phyloP scores from a whole-genome alignment of 2,113 vertebrate genomes.

The Oryzias curvinotus region DNA sequence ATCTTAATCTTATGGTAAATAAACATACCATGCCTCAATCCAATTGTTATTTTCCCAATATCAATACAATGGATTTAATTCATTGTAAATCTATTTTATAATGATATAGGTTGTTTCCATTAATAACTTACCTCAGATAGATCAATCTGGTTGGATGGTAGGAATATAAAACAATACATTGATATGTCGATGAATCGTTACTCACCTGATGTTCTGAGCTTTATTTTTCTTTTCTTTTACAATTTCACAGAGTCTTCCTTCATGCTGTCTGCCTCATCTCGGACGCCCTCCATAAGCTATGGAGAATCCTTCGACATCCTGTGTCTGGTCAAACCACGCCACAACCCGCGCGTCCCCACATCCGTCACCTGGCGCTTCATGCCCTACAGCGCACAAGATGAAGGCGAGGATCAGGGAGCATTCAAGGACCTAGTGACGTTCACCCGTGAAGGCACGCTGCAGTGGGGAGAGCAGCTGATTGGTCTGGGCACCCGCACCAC shows the following conservation, averaged over 20 bases:
- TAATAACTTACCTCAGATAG: no score
- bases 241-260: constrained; percentile 86
- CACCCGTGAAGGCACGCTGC: constrained; percentile 88
- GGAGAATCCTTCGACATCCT: constrained; percentile 93
- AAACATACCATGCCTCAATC: no score
- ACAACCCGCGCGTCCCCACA: constrained; percentile 85
- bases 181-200: neutral
- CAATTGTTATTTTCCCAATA: no score
- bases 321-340: constrained; percentile 94
- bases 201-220: constrained; percentile 15
- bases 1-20: no score
- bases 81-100: no score
- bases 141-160: no score
- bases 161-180: no score
- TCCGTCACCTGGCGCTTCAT: constrained; percentile 95
- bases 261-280: constrained; percentile 91
- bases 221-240: constrained; percentile 8
- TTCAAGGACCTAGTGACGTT: constrained; percentile 94
- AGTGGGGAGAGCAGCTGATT: constrained; percentile 86
- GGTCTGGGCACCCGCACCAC: constrained; percentile 89
- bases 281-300: constrained; percentile 90
- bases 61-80: no score
- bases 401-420: constrained; percentile 73
- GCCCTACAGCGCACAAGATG: constrained; percentile 70
- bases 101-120: no score